phyloP scores from a whole-genome alignment of 2,797 vertebrate genomes.

The Anguilla marmorata region DNA sequence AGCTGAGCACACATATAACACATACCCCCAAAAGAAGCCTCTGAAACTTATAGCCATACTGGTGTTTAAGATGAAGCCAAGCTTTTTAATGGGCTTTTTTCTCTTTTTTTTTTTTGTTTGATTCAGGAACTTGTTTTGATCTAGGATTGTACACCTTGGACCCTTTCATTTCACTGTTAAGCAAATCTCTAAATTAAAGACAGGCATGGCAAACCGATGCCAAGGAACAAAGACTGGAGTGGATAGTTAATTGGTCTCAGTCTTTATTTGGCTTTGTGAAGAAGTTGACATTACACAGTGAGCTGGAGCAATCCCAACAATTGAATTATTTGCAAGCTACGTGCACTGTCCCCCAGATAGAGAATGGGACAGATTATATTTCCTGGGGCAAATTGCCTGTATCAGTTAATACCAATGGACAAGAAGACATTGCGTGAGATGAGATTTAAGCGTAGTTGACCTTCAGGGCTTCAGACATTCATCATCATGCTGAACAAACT shows the following conservation, averaged over 20 bases:
- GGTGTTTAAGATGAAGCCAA: background rate
- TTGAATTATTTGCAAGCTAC: background rate
- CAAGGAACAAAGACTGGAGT: background rate
- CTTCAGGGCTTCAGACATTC: background rate
- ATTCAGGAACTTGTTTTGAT: background rate
- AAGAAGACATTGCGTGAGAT: background rate
- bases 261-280: background rate
- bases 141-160: background rate
- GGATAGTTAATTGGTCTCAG: background rate
- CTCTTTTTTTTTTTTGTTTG: background rate
- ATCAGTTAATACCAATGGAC: background rate
- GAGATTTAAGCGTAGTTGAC: background rate
- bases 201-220: background rate
- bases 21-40: background rate
- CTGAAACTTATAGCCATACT: background rate
- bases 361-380: background rate
- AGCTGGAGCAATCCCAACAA: background rate
- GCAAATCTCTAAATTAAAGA: conserved; percentile 7
- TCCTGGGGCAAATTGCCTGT: background rate
- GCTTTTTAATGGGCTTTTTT: background rate
- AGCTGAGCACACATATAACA: background rate
- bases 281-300: background rate
- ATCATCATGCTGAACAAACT: background rate
- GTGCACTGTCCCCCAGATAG: background rate
- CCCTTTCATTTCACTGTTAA: background rate